Conservation (phyloP, 2,797 vertebrate genomes). For the Sciaenops ocellatus region DNA sequence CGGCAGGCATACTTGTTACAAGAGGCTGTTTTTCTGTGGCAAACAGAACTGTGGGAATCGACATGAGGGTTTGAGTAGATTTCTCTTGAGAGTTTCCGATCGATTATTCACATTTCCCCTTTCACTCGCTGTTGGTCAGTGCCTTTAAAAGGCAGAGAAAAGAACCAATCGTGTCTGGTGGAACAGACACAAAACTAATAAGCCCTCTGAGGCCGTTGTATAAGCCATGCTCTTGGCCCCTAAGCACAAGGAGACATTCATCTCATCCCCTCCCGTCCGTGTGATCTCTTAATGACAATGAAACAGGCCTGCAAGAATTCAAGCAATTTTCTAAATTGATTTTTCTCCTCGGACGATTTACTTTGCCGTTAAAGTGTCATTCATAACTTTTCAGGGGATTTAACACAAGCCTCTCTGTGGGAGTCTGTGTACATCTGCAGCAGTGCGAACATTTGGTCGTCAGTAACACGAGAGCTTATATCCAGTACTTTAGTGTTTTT, state of each 20-base stretch:
- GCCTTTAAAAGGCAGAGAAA: conserved; percentile 34
- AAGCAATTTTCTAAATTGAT: conserved; percentile 86
- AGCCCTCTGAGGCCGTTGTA: conserved; percentile 47
- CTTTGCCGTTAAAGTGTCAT: conserved; percentile 74
- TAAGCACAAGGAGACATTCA: conserved; percentile 66
- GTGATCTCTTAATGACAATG: conserved; percentile 82
- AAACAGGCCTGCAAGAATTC: conserved; percentile 81
- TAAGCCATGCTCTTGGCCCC: conserved; percentile 58
- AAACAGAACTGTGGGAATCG: conserved; percentile 13
- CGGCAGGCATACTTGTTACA: not conserved
- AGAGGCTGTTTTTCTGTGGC: not conserved
- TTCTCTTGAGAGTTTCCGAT: conserved; percentile 45
- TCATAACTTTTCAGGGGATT: conserved; percentile 77
- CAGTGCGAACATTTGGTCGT: conserved; percentile 1
- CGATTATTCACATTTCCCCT: conserved; percentile 30
- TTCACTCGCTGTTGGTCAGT: conserved; percentile 22
- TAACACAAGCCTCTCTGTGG: conserved; percentile 52
- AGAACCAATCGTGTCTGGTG: conserved; percentile 34
- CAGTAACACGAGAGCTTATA: conserved; percentile 11
- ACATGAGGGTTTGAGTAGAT: conserved; percentile 11
- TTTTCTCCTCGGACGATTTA: conserved; percentile 82
- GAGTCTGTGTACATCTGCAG: conserved; percentile 27
- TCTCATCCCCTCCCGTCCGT: conserved; percentile 60
- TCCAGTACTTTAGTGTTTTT: not conserved
- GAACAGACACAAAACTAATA: conserved; percentile 64